Percentiles rank a stretch among this genome's conserved stretches.
Conservation (phyloP, 2,888 invertebrate species). For the Cacoxenus indagator region DNA sequence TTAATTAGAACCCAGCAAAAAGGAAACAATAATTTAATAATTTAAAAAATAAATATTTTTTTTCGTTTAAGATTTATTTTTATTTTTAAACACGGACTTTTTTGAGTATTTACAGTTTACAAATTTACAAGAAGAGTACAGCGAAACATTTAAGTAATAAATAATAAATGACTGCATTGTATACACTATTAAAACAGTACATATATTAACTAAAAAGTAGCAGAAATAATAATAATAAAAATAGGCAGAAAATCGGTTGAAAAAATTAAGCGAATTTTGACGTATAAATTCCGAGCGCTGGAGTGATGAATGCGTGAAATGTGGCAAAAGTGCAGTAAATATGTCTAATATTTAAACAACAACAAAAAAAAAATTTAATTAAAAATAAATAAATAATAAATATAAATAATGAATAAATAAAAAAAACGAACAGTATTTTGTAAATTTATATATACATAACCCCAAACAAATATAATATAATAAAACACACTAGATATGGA, state of each 20-base stretch:
- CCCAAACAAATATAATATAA: slow-evolving; percentile 19
- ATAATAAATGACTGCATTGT: slow-evolving; percentile 28
- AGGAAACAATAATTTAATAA: slow-evolving; percentile 42
- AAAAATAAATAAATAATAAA: not conserved
- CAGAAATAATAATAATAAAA: slow-evolving; percentile 28
- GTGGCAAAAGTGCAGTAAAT: slow-evolving; percentile 1
- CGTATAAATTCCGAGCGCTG: slow-evolving; percentile 5
- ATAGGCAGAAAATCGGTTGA: too few species aligned
- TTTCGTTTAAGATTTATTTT: slow-evolving; percentile 2
- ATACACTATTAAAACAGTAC: too few species aligned
- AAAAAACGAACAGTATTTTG: slow-evolving; percentile 25
- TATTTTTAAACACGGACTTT: slow-evolving; percentile 47
- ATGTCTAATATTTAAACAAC: slow-evolving; percentile 20
- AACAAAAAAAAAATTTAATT: slow-evolving; percentile 15
- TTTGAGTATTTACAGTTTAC: slow-evolving; percentile 66
- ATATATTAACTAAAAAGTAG: too few species aligned
- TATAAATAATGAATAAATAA: slow-evolving; percentile 24
- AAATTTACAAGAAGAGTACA: slow-evolving; percentile 52
- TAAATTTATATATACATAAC: slow-evolving; percentile 18
- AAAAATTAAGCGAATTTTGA: slow-evolving; percentile 43
- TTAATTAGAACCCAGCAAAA: slow-evolving; percentile 14
- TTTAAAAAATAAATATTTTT: not conserved
- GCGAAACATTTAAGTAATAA: slow-evolving; percentile 34
- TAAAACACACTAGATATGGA: slow-evolving; percentile 18
- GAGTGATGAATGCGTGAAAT: not conserved